Conservation (phyloP, 1,140 invertebrate species). For the Neoseiulus cucumeris region DNA sequence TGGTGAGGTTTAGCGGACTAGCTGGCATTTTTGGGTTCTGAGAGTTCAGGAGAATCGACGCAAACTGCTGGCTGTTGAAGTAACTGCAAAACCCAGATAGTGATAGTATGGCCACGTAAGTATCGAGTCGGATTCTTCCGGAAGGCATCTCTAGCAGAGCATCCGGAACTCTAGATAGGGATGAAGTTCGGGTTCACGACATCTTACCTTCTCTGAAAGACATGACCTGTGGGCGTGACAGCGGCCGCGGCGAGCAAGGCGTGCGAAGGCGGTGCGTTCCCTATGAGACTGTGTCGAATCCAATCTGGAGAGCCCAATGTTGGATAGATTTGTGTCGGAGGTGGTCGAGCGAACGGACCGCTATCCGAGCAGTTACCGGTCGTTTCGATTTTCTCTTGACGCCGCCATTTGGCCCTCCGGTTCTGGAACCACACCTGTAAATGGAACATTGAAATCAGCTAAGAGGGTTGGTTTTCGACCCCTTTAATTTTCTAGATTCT, state of each 20-base stretch:
- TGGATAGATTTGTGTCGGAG: not conserved
- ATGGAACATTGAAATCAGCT: too few species aligned
- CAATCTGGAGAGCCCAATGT: not conserved
- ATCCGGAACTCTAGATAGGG: too few species aligned
- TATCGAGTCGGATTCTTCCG: too few species aligned
- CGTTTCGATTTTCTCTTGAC: conserved; percentile 17
- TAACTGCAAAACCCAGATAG: not conserved
- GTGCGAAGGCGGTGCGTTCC: not conserved
- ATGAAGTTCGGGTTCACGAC: too few species aligned
- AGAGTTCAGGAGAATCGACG: not conserved
- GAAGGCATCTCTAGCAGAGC: too few species aligned
- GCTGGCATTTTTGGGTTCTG: not conserved
- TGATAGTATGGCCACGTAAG: too few species aligned
- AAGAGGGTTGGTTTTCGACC: too few species aligned
- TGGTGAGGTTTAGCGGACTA: not conserved
- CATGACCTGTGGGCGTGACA: not conserved
- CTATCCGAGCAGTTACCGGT: not conserved
- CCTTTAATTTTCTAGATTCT: too few species aligned
- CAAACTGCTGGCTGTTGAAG: not conserved
- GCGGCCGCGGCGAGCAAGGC: not conserved
- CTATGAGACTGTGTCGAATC: not conserved
- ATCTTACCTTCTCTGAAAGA: conserved; percentile 2
- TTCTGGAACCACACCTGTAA: conserved; percentile 19
- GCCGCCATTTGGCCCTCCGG: conserved; percentile 19
- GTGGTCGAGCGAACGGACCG: not conserved